Evolutionary conservation across 1,140 invertebrate species (phyloP).

Genomic region (Drosophila sp.): DNA sequence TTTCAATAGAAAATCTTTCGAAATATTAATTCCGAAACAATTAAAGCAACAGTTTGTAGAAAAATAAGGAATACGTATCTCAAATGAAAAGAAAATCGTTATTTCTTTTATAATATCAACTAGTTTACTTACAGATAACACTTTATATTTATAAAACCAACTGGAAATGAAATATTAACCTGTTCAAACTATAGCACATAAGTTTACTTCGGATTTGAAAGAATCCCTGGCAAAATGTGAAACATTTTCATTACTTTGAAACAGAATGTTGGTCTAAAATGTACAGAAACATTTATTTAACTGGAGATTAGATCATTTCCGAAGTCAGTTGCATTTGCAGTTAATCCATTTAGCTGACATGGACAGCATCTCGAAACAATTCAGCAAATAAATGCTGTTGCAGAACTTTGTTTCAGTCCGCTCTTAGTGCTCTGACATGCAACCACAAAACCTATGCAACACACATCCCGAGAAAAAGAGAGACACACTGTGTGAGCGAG

Average conservation of each 20-base stretch:
- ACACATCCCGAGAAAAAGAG: slow-evolving; percentile 1
- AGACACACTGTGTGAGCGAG: not conserved
- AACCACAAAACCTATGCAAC: slow-evolving; percentile 44
- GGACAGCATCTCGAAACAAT: slow-evolving; percentile 11
- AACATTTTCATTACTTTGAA: too few relatives aligned
- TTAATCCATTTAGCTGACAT: slow-evolving; percentile 24
- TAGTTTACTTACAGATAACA: too few relatives aligned
- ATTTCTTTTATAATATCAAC: too few relatives aligned
- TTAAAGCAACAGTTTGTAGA: too few relatives aligned
- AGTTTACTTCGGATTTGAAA: not conserved
- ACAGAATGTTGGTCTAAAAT: too few relatives aligned
- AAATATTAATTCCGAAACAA: too few relatives aligned
- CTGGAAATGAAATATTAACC: too few relatives aligned
- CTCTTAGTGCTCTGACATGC: slow-evolving; percentile 13
- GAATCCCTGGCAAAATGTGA: too few relatives aligned
- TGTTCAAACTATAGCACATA: not conserved
- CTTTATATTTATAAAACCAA: too few relatives aligned
- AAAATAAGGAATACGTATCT: too few relatives aligned
- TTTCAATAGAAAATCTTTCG: too few relatives aligned
- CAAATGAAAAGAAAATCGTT: too few relatives aligned
- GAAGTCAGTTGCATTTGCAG: slow-evolving; percentile 15
- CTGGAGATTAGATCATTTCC: slow-evolving; percentile 2
- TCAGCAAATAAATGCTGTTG: slow-evolving; percentile 16
- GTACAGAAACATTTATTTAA: not conserved
- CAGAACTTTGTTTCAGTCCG: slow-evolving; percentile 10